Conservation (phyloP, 2,797 vertebrate genomes). For the Coreius guichenoti region DNA sequence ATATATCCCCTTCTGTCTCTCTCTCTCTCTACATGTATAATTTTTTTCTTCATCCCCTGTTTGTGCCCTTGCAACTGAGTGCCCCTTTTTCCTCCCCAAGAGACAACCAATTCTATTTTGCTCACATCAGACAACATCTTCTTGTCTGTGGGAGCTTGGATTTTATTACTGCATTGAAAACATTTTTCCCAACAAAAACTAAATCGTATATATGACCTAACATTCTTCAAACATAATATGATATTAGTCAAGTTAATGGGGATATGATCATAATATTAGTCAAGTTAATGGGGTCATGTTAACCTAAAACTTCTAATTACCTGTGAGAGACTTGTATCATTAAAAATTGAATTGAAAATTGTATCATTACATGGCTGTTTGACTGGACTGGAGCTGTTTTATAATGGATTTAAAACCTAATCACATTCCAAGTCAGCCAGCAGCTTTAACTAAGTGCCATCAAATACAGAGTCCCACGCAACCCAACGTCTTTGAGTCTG, state of each 20-base stretch:
- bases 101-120: neutral
- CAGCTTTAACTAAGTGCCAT: conserved; percentile 48
- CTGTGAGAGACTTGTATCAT: neutral
- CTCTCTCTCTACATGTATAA: conserved; percentile 33
- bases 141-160: neutral
- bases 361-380: neutral
- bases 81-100: conserved; percentile 7
- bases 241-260: neutral
- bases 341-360: no score
- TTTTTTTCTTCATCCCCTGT: conserved; percentile 29
- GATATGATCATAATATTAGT: neutral
- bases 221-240: neutral
- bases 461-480: conserved; percentile 53
- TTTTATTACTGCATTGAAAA: neutral
- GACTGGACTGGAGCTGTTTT: conserved; percentile 17
- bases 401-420: conserved; percentile 38
- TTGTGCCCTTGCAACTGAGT: conserved; percentile 41
- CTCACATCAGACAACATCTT: neutral
- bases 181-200: neutral
- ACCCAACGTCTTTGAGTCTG: conserved; percentile 43
- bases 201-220: neutral
- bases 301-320: neutral
- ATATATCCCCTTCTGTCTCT: conserved; percentile 27
- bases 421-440: conserved; percentile 44
- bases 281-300: neutral